Evolutionary conservation across 2,113 vertebrate species (phyloP).

Genomic region (Ophthalmolycus amberensis): DNA sequence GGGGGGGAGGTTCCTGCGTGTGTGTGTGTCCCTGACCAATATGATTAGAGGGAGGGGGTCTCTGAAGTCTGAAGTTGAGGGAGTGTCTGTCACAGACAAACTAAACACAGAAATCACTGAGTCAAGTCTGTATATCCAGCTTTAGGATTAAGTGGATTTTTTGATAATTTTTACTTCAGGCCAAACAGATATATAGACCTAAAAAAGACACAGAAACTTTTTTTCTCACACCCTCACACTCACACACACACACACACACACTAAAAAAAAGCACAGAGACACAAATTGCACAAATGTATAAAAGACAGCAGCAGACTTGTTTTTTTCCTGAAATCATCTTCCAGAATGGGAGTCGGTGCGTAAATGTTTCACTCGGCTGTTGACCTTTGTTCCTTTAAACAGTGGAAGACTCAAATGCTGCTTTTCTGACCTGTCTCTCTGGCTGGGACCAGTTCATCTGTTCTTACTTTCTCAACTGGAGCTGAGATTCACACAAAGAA

Average conservation of each 20-base stretch:
- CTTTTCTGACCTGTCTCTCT: conserved; percentile 30
- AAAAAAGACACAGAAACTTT: background rate
- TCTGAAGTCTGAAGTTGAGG: conserved; percentile 45
- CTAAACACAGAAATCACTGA: background rate
- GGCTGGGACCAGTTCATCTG: conserved; percentile 12
- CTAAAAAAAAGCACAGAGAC: background rate
- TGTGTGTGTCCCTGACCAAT: conserved; percentile 65
- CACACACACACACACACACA: background rate
- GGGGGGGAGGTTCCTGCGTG: conserved; percentile 65
- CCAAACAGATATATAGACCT: background rate
- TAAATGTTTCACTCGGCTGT: conserved; percentile 74
- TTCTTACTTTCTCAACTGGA: background rate
- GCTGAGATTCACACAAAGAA: background rate
- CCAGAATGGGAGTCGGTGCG: conserved; percentile 16
- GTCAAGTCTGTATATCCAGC: background rate
- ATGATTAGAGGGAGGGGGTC: conserved; percentile 65
- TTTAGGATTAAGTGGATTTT: background rate
- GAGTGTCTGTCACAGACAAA: background rate
- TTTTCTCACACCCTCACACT: too few species aligned
- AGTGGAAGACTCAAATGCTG: conserved; percentile 1
- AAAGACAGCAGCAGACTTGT: background rate
- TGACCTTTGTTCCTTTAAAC: conserved; percentile 75
- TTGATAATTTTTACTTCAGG: background rate
- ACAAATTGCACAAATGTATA: background rate
- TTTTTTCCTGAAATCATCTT: background rate